Percentiles rank a stretch among this genome's conserved stretches.
Conservation (phyloP, 2,113 vertebrate species). For the Bungarus multicinctus region DNA sequence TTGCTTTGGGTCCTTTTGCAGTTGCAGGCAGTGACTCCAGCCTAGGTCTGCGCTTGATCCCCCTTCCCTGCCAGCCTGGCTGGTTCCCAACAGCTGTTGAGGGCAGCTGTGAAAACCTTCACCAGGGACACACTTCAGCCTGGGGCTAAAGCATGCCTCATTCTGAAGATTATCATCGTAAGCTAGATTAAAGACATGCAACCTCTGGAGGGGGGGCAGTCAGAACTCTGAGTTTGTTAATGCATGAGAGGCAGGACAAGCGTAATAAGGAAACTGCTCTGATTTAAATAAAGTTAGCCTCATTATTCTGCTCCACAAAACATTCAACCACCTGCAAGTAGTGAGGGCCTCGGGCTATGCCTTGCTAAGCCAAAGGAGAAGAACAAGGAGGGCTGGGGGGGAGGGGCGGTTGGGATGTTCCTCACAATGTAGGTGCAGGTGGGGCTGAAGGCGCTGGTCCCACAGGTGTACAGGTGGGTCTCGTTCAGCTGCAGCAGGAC, state of each 20-base stretch:
- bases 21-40: background rate
- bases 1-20: background rate
- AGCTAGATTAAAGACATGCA: background rate
- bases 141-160: background rate
- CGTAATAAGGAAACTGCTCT: background rate
- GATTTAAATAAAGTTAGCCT: background rate
- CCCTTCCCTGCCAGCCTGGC: background rate
- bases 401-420: background rate
- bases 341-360: background rate
- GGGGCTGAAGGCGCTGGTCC: conserved; percentile 94
- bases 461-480: conserved; percentile 90
- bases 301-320: background rate
- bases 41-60: background rate
- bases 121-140: background rate
- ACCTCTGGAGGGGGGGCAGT: background rate
- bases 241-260: background rate
- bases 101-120: background rate
- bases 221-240: background rate
- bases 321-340: background rate
- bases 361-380: background rate
- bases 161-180: background rate
- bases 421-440: conserved; percentile 91
- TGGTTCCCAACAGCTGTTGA: background rate
- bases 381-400: background rate
- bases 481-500: conserved; percentile 86